These are phyloP conservation scores for Chrosomus eos DNA, from an alignment of 2,797 vertebrate genomes.

Conservation along the genomic window DNA sequence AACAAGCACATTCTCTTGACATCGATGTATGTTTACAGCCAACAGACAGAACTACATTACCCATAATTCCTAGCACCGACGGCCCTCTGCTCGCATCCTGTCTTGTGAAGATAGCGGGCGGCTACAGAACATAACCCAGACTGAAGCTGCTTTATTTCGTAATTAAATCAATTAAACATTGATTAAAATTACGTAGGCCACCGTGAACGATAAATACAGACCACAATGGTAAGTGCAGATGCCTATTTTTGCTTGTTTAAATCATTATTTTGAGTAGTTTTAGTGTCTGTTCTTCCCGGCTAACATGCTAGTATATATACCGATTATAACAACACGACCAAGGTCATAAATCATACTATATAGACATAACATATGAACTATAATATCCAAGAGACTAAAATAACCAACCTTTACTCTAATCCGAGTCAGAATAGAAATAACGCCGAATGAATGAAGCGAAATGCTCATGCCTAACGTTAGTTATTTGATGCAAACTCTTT, in stretches of 20 bases:
- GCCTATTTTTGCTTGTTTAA: not conserved
- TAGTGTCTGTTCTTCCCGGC: not conserved
- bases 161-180: constrained; percentile 20
- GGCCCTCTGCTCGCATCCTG: constrained; percentile 60
- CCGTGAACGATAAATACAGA: not conserved
- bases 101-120: constrained; percentile 66
- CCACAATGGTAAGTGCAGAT: constrained; percentile 44
- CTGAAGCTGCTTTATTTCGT: not conserved
- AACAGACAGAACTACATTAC: constrained; percentile 61
- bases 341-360: constrained; percentile 10
- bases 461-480: not conserved
- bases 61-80: constrained; percentile 58
- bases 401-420: not conserved
- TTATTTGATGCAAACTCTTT: not conserved
- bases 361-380: not conserved
- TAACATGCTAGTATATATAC: constrained; percentile 16
- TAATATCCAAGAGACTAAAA: not conserved
- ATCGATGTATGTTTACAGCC: rapidly evolving
- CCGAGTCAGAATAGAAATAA: not conserved
- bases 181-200: not conserved
- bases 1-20: rapidly evolving
- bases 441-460: not conserved
- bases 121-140: not conserved
- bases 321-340: constrained; percentile 22
- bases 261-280: not conserved